Evolutionary conservation across 2,888 invertebrate genomes (phyloP), one percentile per base, ranked within the genome.

Genomic region (Dione vanillae): DNA sequence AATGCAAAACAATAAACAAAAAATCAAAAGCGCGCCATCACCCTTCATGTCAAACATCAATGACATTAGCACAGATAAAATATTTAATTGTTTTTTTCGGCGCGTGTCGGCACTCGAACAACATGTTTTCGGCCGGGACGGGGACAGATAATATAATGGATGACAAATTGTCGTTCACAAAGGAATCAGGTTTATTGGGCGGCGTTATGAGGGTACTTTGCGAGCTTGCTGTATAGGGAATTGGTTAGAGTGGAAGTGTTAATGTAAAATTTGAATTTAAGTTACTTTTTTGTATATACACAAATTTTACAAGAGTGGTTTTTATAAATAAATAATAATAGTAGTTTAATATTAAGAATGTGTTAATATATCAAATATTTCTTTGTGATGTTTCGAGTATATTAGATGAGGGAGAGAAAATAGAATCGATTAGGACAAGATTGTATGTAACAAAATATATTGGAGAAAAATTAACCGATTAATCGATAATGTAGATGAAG

Each of bases 101-200:
- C 89, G 86, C 90, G 91, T 88, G 91, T 82, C 83, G 82, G 83
- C 89, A 85, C 90, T 90, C 80, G 81, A 86, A 82, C 83, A 83
- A 81, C 85, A 86, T 86, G 84, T 85, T 86, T 84, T 85, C 76
- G 78, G 78, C 74, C 69, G 49, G 64, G 64, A 37, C 20, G 40
- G 41, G 64, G 64, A 35, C 45, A 47, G 43, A 56, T 40, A 56
- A 56, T 78, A 89, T 90, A 91, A 90, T 89, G 83, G 90, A 90
- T 91, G 91, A 91, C 91, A 91, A 91, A 91, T 91, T 91, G 91
- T 79, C 83, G 82, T 82, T 81, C 82, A 91, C 91, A 91, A 91
- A 91, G 91, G 89, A 85, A 86, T 85, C 88, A 83, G 89, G 91
- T 91, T 91, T 91, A 91, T 91, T 90, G 91, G 90, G 85, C 85